Conservation (phyloP, 1,140 invertebrate genomes). For the Phocides pigmalion region DNA sequence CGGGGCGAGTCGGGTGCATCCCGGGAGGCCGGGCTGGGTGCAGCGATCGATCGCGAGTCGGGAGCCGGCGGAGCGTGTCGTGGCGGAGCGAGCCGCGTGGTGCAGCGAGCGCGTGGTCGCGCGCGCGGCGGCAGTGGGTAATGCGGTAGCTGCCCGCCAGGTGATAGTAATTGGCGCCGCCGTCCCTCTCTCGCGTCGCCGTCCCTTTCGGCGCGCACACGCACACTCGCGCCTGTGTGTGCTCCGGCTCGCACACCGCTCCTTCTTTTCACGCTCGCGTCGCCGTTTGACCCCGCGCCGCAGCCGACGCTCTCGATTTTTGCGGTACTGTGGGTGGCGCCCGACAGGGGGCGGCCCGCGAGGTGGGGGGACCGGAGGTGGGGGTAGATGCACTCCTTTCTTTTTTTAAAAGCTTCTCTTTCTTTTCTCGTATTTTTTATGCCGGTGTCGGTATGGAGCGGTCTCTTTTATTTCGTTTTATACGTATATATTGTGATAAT, state of each 20-base stretch:
- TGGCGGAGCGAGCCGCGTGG: conserved; percentile 53
- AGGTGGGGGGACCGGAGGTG: conserved; percentile 57
- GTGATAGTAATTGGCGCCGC: conserved; percentile 81
- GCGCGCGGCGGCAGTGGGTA: conserved; percentile 79
- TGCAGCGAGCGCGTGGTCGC: conserved; percentile 71
- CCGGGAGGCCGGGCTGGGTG: conserved; percentile 41
- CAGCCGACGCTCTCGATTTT: conserved; percentile 79
- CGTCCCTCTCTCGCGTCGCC: conserved; percentile 68
- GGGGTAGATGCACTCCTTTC: conserved; percentile 80
- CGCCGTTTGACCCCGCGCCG: conserved; percentile 79
- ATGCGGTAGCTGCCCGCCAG: conserved; percentile 81
- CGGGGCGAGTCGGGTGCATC: conserved; percentile 41
- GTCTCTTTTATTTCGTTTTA: conserved; percentile 81
- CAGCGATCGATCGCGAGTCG: conserved; percentile 62
- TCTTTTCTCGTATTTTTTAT: conserved; percentile 83
- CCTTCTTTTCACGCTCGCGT: conserved; percentile 80
- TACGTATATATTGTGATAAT: conserved; percentile 82
- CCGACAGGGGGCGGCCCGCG: conserved; percentile 63
- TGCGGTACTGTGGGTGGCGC: conserved; percentile 79
- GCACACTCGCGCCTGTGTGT: conserved; percentile 60
- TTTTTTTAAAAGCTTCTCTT: conserved; percentile 83
- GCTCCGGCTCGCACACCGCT: conserved; percentile 60
- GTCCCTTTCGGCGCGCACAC: conserved; percentile 70
- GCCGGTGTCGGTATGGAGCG: conserved; percentile 75
- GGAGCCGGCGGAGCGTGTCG: conserved; percentile 41